These are phyloP conservation scores for Andricus quercusramuli DNA, from an alignment of 2,888 invertebrate species.

Conservation along the genomic window DNA sequence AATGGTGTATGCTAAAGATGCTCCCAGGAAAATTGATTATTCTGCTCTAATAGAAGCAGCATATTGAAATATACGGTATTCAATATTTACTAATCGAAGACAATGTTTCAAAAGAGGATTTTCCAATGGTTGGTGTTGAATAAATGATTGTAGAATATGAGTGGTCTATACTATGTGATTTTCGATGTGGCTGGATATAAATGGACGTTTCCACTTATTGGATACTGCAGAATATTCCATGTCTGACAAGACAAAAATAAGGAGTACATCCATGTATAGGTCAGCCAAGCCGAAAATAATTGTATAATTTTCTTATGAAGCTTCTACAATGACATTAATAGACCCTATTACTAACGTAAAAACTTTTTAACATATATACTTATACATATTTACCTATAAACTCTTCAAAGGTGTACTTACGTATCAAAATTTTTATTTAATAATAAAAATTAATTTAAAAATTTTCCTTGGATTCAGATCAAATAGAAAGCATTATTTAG, in stretches of 20 bases:
- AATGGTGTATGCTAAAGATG: background rate
- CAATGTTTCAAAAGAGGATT: background rate
- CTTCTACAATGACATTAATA: no score
- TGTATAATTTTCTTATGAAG: no score
- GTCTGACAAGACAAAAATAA: background rate
- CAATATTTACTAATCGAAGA: background rate
- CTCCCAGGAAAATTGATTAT: background rate
- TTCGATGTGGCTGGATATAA: background rate
- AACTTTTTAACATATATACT: no score
- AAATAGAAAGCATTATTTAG: no score
- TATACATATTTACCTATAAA: no score
- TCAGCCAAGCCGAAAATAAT: background rate
- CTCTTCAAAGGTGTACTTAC: no score
- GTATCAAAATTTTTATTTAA: no score
- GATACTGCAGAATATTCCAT: background rate
- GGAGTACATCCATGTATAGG: background rate
- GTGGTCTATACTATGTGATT: background rate
- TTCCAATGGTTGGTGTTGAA: background rate
- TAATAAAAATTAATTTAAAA: no score
- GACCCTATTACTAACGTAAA: no score
- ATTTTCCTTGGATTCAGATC: no score
- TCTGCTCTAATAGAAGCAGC: background rate
- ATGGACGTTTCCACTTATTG: background rate
- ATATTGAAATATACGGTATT: background rate
- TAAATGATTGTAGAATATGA: background rate